Conservation (phyloP, 1,140 invertebrate species). For the Meloidogyne exigua region DNA sequence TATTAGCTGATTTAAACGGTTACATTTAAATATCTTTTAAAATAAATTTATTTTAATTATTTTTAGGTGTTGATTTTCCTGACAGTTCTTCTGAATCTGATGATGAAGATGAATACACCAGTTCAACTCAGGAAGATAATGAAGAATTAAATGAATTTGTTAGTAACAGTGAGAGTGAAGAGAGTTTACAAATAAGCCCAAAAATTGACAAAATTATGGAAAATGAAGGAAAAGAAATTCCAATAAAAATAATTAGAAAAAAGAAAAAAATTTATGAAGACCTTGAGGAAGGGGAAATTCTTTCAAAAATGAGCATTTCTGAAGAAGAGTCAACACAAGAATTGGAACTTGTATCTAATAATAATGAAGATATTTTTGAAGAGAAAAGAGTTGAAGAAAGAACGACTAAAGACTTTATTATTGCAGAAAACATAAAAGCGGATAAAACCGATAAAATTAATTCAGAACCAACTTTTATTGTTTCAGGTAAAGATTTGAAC, state of each 20-base stretch:
- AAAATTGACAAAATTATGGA: neutral
- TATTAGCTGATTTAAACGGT: conserved; percentile 29
- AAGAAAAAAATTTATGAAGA: neutral
- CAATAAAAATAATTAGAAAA: conserved; percentile 8
- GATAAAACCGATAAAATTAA: neutral
- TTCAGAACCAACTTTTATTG: neutral
- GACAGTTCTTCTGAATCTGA: conserved; percentile 22
- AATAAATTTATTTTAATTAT: no score
- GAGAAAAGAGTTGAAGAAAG: neutral
- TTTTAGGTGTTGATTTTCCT: conserved; percentile 21
- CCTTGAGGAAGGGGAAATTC: conserved; percentile 17
- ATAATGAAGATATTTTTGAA: neutral
- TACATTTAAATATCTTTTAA: no score
- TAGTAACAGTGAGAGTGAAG: neutral
- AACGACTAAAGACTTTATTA: neutral
- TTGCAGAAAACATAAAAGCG: neutral
- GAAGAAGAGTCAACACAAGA: neutral
- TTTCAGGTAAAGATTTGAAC: neutral
- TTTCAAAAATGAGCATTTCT: conserved; percentile 3
- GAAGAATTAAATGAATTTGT: neutral
- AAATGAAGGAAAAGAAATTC: neutral
- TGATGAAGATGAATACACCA: neutral
- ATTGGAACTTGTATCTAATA: neutral
- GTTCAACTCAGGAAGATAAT: neutral
- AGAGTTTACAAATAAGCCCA: conserved; percentile 1